phyloP scores from a whole-genome alignment of 2,888 invertebrate species.

The Lacanobia wlatinum region DNA sequence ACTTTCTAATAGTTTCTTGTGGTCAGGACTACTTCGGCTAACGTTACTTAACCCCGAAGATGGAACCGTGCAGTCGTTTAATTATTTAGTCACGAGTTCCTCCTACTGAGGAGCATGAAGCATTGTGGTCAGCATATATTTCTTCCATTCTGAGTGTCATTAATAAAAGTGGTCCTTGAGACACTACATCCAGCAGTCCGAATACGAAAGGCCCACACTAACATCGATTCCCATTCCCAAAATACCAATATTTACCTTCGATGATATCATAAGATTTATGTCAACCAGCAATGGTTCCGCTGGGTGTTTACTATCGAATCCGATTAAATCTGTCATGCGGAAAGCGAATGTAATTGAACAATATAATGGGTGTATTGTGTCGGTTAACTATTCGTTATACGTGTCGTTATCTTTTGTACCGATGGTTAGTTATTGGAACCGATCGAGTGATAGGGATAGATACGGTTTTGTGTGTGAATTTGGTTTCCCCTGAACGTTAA shows the following conservation, averaged over 20 bases:
- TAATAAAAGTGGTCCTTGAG: no score
- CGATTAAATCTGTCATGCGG: constrained; percentile 54
- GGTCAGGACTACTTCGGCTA: no score
- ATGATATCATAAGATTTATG: constrained; percentile 51
- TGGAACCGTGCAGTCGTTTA: no score
- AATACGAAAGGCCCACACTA: neutral
- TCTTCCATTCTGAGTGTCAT: no score
- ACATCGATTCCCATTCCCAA: constrained; percentile 9
- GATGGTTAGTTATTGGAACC: constrained; percentile 29
- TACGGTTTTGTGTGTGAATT: neutral
- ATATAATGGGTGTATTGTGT: constrained; percentile 54
- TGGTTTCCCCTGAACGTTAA: neutral
- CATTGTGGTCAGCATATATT: no score
- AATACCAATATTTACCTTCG: constrained; percentile 44
- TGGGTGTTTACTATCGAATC: constrained; percentile 47
- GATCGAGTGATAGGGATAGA: constrained; percentile 5
- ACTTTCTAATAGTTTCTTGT: no score
- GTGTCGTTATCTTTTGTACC: constrained; percentile 43
- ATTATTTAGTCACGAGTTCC: no score
- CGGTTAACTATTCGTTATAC: constrained; percentile 51
- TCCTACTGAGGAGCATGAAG: no score
- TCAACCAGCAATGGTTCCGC: constrained; percentile 44
- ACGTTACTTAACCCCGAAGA: no score
- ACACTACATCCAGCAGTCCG: neutral
- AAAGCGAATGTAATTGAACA: constrained; percentile 53